Percentiles rank a stretch among this genome's conserved stretches.
Conservation (phyloP, 2,888 invertebrate species). For the Trileptium ribeirensis region DNA sequence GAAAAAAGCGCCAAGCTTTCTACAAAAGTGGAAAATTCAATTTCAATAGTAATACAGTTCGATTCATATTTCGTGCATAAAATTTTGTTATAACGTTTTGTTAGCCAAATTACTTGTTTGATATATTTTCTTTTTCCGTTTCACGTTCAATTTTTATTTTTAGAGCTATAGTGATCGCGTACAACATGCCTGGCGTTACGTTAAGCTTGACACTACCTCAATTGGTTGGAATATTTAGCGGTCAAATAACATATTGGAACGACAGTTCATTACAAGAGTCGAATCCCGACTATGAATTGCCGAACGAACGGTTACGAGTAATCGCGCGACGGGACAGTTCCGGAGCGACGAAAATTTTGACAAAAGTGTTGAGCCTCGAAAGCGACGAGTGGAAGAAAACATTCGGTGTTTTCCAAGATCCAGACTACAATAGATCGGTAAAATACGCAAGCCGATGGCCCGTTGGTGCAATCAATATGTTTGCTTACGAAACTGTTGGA, state of each 20-base stretch:
- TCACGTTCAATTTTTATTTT: neutral
- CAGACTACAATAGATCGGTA: neutral
- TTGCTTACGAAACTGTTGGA: neutral
- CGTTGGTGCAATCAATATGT: neutral
- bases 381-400: neutral
- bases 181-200: neutral
- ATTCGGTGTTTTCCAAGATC: neutral
- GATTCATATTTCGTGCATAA: no score
- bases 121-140: no score
- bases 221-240: neutral
- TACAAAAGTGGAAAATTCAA: no score
- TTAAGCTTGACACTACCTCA: neutral
- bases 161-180: neutral
- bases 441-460: neutral
- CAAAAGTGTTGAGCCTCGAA: neutral
- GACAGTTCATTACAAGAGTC: neutral
- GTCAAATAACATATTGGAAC: slow-evolving; percentile 3
- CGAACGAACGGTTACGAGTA: neutral
- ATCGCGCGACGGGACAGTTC: slow-evolving; percentile 2
- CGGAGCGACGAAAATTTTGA: neutral
- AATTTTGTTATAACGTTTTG: no score
- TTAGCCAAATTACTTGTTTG: no score
- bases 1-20: no score
- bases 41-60: no score
- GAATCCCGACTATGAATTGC: neutral